Percentiles rank a stretch among this genome's conserved stretches.
These are phyloP conservation scores for Proteles cristata DNA, from an alignment of 2,113 vertebrate genomes.

Conservation along the genomic window DNA sequence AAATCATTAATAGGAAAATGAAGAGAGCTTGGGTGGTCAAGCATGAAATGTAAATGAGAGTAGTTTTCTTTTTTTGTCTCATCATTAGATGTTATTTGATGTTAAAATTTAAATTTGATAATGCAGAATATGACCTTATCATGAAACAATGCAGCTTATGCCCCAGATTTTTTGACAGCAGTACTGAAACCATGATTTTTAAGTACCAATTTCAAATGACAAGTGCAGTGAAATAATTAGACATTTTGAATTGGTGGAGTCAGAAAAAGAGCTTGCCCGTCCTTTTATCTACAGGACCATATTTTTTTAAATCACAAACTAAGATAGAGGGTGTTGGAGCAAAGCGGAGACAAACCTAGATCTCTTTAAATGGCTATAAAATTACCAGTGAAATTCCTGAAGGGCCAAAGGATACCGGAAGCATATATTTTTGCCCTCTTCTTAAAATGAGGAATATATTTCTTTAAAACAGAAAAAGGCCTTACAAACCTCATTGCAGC, in stretches of 20 bases:
- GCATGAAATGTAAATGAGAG: slow-evolving; percentile 45
- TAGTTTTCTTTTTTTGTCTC: slow-evolving; percentile 35
- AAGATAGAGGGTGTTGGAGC: not conserved
- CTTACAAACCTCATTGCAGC: not conserved
- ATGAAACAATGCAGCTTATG: slow-evolving; percentile 1
- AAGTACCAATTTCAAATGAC: slow-evolving; percentile 35
- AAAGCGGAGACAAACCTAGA: slow-evolving; percentile 30
- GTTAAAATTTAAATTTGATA: slow-evolving; percentile 51
- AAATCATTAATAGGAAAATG: slow-evolving; percentile 59
- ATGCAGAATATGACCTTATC: slow-evolving; percentile 14
- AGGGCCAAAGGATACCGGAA: slow-evolving; percentile 13
- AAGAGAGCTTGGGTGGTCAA: slow-evolving; percentile 47
- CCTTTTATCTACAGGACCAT: not conserved
- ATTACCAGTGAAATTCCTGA: slow-evolving; percentile 14
- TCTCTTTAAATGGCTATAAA: slow-evolving; percentile 27
- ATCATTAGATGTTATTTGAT: not conserved
- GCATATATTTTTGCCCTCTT: not conserved
- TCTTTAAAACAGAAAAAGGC: not conserved
- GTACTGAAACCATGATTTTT: slow-evolving; percentile 42
- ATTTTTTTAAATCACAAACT: slow-evolving; percentile 40
- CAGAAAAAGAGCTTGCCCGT: slow-evolving; percentile 32
- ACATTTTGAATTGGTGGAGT: slow-evolving; percentile 8
- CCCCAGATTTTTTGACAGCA: slow-evolving; percentile 21
- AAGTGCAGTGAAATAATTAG: slow-evolving; percentile 22
- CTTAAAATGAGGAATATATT: not conserved